Conservation (phyloP, 1,140 invertebrate genomes). For the Dreissena polymorpha region DNA sequence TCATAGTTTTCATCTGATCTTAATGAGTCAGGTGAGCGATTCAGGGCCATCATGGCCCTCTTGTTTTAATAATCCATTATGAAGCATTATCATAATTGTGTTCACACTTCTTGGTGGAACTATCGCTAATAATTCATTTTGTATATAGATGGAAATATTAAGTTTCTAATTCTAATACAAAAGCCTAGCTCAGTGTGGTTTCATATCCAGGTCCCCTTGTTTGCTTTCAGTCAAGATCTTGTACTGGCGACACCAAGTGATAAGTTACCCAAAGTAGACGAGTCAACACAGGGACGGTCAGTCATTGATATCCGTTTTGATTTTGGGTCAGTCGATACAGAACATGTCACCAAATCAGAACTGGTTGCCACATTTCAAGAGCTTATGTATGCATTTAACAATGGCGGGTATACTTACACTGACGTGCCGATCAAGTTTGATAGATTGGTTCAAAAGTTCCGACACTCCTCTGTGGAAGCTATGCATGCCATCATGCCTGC, state of each 20-base stretch:
- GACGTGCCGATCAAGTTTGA: constrained; percentile 4
- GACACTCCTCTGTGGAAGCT: not conserved
- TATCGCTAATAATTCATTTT: too few relatives aligned
- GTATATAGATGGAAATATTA: too few relatives aligned
- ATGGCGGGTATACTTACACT: not conserved
- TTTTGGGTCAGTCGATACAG: not conserved
- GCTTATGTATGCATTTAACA: not conserved
- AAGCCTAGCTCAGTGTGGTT: too few relatives aligned
- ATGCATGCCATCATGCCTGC: not conserved
- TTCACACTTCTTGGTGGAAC: too few relatives aligned
- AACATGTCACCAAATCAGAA: not conserved
- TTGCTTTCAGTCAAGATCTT: constrained; percentile 20
- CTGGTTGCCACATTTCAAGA: not conserved
- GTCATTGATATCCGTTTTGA: constrained; percentile 17
- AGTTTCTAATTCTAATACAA: too few relatives aligned
- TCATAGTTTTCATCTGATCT: too few relatives aligned
- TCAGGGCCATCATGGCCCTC: too few relatives aligned
- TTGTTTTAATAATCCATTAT: too few relatives aligned
- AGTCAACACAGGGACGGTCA: not conserved
- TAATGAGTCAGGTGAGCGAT: too few relatives aligned
- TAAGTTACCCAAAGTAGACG: not conserved
- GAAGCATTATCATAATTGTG: too few relatives aligned
- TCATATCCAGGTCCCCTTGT: not conserved
- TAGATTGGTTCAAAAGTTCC: not conserved
- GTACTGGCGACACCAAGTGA: not conserved